Evolutionary conservation across 1,140 invertebrate species (phyloP), one percentile per base, ranked within the genome.

Genomic region (Oryzaephilus surinamensis): DNA sequence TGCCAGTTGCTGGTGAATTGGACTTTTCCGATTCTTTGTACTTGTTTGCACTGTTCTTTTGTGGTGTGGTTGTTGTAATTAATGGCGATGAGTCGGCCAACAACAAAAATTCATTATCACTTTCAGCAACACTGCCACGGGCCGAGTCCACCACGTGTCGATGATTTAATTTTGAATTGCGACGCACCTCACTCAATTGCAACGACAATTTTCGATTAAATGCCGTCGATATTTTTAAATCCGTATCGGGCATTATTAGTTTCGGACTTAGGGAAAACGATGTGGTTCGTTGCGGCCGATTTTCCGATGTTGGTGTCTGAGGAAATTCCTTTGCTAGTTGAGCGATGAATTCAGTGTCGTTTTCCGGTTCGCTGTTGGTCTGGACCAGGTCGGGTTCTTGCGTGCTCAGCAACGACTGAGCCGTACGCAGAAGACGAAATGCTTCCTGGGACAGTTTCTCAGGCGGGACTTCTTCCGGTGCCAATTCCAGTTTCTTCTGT

Each of bases 381-480:
- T 67, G 65, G 0, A 63, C 61, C 18, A 80, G 57, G 48, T 77
- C 73, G 1, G 77, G 76, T 43, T 79, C 77, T 41, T 71, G 66
- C 32, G 74, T 79, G 39, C 68, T 61, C 17, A 81, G 46, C 11
- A 81, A 55, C 8, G 78, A 80, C 41, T 79, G 73, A 21, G 77
- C 73, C 4, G 76, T 80, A 41, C 77, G 64, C 46, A 76, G 65
- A 29, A 81, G 60, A 20, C 74, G 67, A 42, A 76, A 80, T 7
- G 77, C 76, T 60, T 81, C 77, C 46, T 78, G 71, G 0, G 77
- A 71, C 6, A 81, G 52, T 56, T 79, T 80, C 35, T 77, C 73
- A 1, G 74, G 72, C n/a, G 71, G 65, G 6, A 72, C 60, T 38
- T 71, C 69, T 11, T 74, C 65, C 2, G 62, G 59, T 30, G 36